Base-by-base conservation (phyloP, 2,888 invertebrate genomes). In the Enchytraeus crypticus region DNA sequence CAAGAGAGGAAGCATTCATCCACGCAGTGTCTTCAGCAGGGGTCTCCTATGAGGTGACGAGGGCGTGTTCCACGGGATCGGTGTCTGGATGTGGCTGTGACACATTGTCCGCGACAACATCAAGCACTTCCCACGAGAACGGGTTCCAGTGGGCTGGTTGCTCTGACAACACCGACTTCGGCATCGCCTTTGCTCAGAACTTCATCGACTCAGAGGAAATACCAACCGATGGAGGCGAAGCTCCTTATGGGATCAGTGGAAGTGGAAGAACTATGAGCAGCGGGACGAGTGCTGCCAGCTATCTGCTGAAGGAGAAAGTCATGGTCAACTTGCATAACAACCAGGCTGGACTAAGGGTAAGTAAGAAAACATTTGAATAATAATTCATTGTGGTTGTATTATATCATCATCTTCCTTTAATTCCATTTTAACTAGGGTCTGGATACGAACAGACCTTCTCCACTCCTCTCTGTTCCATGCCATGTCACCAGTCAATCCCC, bases 321-420 rank as follows among this genome's bases (percentile, higher is more conserved):
- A 84, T 96, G 66, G 95, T 97, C 92, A 96, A 97, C 72, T 82
- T 96, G 60, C 95, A 96, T 80, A 97, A 97, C 81, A 96, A 96
- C 82, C 86, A 90, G 74, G 95, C 90, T 56, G 96, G 96, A 56
- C 83, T 96, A 80, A 90, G 90, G 89, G 95, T 96, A 80, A 11
- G 49, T 14, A n/a, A n/a, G n/a, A n/a, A n/a, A n/a, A n/a, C n/a
- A n/a, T n/a, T n/a, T n/a, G n/a, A n/a, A n/a, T n/a, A n/a, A n/a
- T n/a, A n/a, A n/a, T n/a, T n/a, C n/a, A n/a, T n/a, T n/a, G n/a
- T n/a, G n/a, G n/a, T n/a, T n/a, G n/a, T n/a, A n/a, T n/a, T n/a
- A n/a, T n/a, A n/a, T n/a, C n/a, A n/a, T n/a, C n/a, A n/a, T n/a
- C n/a, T n/a, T n/a, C n/a, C n/a, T n/a, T n/a, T n/a, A n/a, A n/a